A percentile compares a stretch with the other conserved stretches of the same genome.
Conservation (phyloP, 2,113 vertebrate genomes). For the Camelus dromedarius region DNA sequence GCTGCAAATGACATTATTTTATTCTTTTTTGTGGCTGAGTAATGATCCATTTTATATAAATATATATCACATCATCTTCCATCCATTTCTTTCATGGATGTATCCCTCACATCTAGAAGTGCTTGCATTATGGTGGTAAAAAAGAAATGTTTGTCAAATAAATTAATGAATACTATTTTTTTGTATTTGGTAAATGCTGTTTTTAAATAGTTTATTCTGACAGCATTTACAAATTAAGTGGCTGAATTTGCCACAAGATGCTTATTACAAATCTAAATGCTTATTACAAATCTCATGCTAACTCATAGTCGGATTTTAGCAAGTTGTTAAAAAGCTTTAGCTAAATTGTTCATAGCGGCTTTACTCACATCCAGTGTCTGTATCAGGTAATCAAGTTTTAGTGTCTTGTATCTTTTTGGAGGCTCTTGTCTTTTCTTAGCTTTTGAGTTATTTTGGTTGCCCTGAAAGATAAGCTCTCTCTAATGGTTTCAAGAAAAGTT, state of each 20-base stretch:
- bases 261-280: background rate
- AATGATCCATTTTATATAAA: too few relatives aligned
- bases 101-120: background rate
- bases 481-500: background rate
- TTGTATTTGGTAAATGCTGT: background rate
- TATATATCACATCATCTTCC: background rate
- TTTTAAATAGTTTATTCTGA: conserved; percentile 37
- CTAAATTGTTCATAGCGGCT: background rate
- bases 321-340: background rate
- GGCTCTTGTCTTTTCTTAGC: background rate
- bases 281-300: background rate
- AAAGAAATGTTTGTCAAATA: background rate
- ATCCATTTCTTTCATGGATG: background rate
- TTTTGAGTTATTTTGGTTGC: conserved; percentile 16
- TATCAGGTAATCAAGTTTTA: background rate
- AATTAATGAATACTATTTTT: background rate
- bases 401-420: background rate
- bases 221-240: background rate
- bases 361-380: background rate
- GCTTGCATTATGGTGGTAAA: background rate
- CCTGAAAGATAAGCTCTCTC: background rate
- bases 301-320: background rate
- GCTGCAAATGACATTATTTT: too few relatives aligned
- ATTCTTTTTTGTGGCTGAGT: too few relatives aligned
- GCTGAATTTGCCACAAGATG: background rate